Percentiles rank a stretch among this genome's conserved stretches.
Conservation (phyloP, 2,888 invertebrate genomes). For the Silvanus unidentatus region DNA sequence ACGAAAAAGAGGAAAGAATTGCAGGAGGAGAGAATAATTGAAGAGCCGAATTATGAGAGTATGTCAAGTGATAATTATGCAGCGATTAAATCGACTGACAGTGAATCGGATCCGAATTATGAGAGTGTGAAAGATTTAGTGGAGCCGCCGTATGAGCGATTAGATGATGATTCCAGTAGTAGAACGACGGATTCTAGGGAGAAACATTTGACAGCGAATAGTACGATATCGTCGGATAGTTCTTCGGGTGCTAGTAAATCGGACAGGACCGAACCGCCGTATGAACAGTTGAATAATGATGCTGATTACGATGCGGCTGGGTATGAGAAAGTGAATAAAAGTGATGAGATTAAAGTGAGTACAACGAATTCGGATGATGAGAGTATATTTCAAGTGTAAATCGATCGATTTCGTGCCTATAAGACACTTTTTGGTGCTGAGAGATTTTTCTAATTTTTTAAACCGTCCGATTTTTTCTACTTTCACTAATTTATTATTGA, state of each 20-base stretch:
- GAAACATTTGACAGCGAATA: conserved; percentile 26
- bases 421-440: conserved; percentile 15
- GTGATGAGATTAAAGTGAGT: conserved; percentile 15
- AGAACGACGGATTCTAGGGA: conserved; percentile 26
- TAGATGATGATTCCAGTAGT: conserved; percentile 39
- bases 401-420: conserved; percentile 16
- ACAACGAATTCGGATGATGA: conserved; percentile 29
- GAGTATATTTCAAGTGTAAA: conserved; percentile 33
- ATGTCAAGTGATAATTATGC: conserved; percentile 56
- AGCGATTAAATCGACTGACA: conserved; percentile 53
- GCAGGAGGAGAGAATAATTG: conserved; percentile 23
- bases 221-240: conserved; percentile 34
- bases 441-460: conserved; percentile 14
- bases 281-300: conserved; percentile 30
- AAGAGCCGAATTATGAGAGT: conserved; percentile 73
- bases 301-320: conserved; percentile 30
- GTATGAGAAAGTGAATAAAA: conserved; percentile 30
- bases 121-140: conserved; percentile 63
- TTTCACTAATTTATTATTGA: conserved; percentile 6
- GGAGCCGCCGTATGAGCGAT: conserved; percentile 65
- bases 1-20: conserved; percentile 4
- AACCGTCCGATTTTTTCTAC: conserved; percentile 6
- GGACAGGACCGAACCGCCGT: conserved; percentile 25
- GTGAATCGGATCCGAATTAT: conserved; percentile 67
- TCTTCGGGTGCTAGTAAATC: conserved; percentile 24